Evolutionary conservation across 2,888 invertebrate species (phyloP).

Genomic region (Punctoribates punctum): DNA sequence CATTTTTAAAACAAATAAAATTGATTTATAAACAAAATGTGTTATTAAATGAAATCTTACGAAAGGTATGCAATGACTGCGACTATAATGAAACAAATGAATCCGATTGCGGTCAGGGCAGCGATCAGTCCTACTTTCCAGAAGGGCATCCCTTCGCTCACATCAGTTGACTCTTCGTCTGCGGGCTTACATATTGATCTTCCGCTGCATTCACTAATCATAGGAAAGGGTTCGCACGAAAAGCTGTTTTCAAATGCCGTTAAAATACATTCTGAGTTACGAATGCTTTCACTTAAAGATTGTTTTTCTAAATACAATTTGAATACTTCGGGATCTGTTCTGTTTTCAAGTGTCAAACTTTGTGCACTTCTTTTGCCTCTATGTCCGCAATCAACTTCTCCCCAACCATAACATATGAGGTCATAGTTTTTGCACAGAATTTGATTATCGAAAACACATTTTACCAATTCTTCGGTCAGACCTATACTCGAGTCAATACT

Average conservation of each 20-base stretch:
- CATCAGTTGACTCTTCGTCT: not conserved
- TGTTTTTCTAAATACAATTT: not conserved
- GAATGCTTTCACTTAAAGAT: slow-evolving; percentile 1
- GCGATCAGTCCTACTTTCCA: slow-evolving; percentile 37
- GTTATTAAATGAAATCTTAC: slow-evolving; percentile 33
- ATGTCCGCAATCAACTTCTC: slow-evolving; percentile 14
- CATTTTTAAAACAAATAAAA: not conserved
- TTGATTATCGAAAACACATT: slow-evolving; percentile 19
- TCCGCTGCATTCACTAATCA: slow-evolving; percentile 11
- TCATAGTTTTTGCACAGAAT: slow-evolving; percentile 15
- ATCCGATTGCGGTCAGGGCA: slow-evolving; percentile 37
- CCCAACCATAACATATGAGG: not conserved
- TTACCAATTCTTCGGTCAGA: not conserved
- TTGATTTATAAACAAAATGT: not conserved
- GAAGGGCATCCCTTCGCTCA: not conserved
- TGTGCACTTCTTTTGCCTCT: not conserved
- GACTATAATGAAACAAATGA: slow-evolving; percentile 28
- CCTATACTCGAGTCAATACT: not conserved
- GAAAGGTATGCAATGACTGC: slow-evolving; percentile 38
- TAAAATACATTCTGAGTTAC: slow-evolving; percentile 12
- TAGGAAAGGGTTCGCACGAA: not conserved
- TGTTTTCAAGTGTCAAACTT: not conserved
- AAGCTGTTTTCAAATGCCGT: not conserved
- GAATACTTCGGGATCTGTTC: not conserved
- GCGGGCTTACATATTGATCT: slow-evolving; percentile 12